Evolutionary conservation across 2,888 invertebrate species (phyloP).

Genomic region (Tipula helvola): DNA sequence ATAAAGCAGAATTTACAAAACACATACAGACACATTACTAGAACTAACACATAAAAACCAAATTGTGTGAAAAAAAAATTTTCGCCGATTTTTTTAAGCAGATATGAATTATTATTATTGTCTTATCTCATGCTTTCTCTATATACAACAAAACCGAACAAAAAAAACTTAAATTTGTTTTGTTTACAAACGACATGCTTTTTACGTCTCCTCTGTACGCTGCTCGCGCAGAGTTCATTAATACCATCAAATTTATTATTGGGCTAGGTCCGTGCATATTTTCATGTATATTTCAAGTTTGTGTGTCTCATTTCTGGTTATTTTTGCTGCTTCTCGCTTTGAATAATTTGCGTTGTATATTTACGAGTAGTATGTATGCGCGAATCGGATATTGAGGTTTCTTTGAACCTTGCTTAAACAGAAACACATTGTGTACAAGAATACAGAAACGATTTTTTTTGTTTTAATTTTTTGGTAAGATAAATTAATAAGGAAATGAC

Average conservation of each 20-base stretch:
- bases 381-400: neutral
- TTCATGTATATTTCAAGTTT: neutral
- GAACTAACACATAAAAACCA: neutral
- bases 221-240: neutral
- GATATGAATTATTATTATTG: neutral
- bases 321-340: neutral
- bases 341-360: neutral
- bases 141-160: neutral
- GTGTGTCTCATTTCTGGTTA: neutral
- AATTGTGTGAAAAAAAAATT: neutral
- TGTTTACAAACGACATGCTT: neutral
- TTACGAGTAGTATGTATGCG: neutral
- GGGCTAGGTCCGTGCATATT: neutral
- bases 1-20: too few relatives aligned
- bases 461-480: neutral
- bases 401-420: neutral
- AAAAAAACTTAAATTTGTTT: neutral
- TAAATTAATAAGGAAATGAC: neutral
- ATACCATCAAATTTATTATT: neutral
- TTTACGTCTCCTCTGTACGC: neutral
- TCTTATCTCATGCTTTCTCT: neutral
- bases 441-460: neutral
- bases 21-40: too few relatives aligned
- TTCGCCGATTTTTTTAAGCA: neutral
- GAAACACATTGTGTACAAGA: neutral